Evolutionary conservation across 1,140 invertebrate genomes (phyloP).

Genomic region (Eriocheir sinensis): DNA sequence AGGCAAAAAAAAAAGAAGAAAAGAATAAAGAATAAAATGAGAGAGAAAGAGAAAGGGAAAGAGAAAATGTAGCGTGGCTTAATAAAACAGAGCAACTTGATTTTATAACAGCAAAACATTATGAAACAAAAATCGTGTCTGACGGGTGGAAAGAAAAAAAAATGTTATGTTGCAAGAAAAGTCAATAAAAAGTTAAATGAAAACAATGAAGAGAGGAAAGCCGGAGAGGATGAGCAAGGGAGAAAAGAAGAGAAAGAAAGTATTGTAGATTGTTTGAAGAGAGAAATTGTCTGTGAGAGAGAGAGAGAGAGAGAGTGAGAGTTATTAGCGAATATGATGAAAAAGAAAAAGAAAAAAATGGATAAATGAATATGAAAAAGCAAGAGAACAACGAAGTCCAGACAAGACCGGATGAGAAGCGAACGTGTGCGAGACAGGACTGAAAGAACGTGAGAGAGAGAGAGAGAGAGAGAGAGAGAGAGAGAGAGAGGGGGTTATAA

Average conservation of each 20-base stretch:
- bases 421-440: too few relatives aligned
- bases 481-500: too few relatives aligned
- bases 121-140: not conserved
- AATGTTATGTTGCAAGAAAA: not conserved
- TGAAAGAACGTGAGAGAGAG: too few relatives aligned
- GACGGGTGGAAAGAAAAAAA: not conserved
- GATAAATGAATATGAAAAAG: too few relatives aligned
- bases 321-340: not conserved
- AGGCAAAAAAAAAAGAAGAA: not conserved
- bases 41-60: not conserved
- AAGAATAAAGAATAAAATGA: not conserved
- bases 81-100: not conserved
- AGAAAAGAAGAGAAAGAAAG: not conserved
- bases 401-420: too few relatives aligned
- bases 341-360: not conserved
- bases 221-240: not conserved
- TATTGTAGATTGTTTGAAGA: not conserved
- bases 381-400: too few relatives aligned
- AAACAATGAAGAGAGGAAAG: not conserved
- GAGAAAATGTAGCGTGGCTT: not conserved
- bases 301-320: not conserved
- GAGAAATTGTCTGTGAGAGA: not conserved
- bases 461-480: too few relatives aligned
- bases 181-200: not conserved
- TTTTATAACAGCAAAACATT: not conserved